A percentile compares a stretch with the other conserved stretches of the same genome.
Evolutionary conservation across 2,888 invertebrate species (phyloP).

Genomic region (Teinopalpus imperialis): DNA sequence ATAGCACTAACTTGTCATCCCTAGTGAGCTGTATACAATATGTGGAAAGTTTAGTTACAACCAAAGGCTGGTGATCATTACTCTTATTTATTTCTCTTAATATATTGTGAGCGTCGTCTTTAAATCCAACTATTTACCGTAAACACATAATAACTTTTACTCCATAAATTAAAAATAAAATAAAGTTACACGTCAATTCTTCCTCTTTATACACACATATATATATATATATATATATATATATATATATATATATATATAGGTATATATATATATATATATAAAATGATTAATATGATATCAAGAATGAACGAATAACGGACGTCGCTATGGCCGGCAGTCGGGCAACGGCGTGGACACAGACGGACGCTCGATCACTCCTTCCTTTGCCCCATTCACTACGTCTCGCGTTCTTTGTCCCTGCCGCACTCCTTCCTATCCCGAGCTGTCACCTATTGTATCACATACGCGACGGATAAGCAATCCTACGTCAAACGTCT

Average conservation of each 20-base stretch:
- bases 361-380: constrained; percentile 72
- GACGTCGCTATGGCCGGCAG: constrained; percentile 32
- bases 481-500: constrained; percentile 74
- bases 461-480: constrained; percentile 43
- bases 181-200: no score
- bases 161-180: no score
- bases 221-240: no score
- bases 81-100: no score
- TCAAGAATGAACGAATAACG: constrained; percentile 34
- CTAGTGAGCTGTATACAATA: no score
- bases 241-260: not conserved
- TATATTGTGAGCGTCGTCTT: no score
- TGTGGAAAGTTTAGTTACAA: no score
- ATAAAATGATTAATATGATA: constrained; percentile 23
- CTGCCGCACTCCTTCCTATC: constrained; percentile 59
- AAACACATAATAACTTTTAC: no score
- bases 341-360: constrained; percentile 31
- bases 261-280: constrained; percentile 4
- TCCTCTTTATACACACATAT: no score
- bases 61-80: no score
- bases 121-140: no score
- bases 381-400: constrained; percentile 75
- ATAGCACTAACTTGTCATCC: no score
- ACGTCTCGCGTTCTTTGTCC: constrained; percentile 64
- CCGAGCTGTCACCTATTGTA: constrained; percentile 73